A percentile compares a stretch with the other conserved stretches of the same genome.
Evolutionary conservation across 1,140 invertebrate genomes (phyloP).

Genomic region (Conopomorpha cramerella): DNA sequence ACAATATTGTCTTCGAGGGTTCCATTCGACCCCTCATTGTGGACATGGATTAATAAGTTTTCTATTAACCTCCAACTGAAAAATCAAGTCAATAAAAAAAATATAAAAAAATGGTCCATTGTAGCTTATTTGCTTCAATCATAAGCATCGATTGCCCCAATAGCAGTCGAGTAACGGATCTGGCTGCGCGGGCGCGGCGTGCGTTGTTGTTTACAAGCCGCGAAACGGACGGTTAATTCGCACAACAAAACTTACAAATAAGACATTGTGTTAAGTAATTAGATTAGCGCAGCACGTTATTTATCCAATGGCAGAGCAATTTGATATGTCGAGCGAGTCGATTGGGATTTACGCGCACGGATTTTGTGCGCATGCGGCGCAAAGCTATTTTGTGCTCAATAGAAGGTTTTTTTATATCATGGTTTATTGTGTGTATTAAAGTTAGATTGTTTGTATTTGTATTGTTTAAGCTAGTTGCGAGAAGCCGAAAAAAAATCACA

Average conservation of each 20-base stretch:
- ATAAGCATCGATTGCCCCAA: neutral
- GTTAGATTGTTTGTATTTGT: neutral
- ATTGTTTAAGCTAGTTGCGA: neutral
- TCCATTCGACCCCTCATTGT: too few species aligned
- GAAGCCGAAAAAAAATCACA: too few species aligned
- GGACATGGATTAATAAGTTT: too few species aligned
- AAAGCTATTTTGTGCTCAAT: slow-evolving; percentile 19
- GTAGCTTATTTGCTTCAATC: too few species aligned
- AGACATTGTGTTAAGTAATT: slow-evolving; percentile 49
- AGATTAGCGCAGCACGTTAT: slow-evolving; percentile 38
- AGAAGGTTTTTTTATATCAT: slow-evolving; percentile 1
- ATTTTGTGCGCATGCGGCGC: slow-evolving; percentile 12
- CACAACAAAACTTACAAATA: slow-evolving; percentile 42
- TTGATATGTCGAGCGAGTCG: neutral
- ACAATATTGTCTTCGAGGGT: too few species aligned
- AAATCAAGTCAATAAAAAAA: too few species aligned
- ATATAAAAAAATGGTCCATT: too few species aligned
- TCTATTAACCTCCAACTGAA: too few species aligned
- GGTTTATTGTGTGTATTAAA: neutral
- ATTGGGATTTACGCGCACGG: slow-evolving; percentile 16
- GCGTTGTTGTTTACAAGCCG: slow-evolving; percentile 26
- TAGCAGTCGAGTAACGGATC: slow-evolving; percentile 21
- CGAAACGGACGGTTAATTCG: slow-evolving; percentile 30
- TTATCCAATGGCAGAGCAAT: slow-evolving; percentile 16
- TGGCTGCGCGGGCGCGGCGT: slow-evolving; percentile 12